These are phyloP conservation scores for Sminthurinus signatus DNA, from an alignment of 1,140 invertebrate species.

Conservation along the genomic window DNA sequence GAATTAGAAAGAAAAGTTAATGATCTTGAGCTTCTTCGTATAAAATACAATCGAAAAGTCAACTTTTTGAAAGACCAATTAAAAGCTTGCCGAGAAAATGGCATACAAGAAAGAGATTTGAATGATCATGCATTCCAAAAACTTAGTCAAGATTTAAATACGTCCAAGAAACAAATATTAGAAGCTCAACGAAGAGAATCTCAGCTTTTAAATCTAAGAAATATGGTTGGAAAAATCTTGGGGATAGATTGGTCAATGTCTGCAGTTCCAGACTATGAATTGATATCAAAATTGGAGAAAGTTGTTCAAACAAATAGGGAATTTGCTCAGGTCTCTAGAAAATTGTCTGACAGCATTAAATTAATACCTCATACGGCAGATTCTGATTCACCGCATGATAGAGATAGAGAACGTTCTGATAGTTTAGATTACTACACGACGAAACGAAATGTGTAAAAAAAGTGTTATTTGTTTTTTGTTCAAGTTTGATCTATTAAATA, in stretches of 20 bases:
- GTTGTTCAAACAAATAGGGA: constrained; percentile 67
- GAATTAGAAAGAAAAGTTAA: constrained; percentile 68
- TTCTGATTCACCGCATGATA: constrained; percentile 2
- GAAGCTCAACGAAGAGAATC: constrained; percentile 65
- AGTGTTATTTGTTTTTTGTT: no score
- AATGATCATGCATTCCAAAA: constrained; percentile 60
- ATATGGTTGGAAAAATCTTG: constrained; percentile 59
- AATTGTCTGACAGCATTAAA: constrained; percentile 40
- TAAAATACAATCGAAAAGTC: constrained; percentile 63
- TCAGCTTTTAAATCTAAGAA: constrained; percentile 62
- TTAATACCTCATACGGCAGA: constrained; percentile 27
- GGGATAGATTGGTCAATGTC: constrained; percentile 51
- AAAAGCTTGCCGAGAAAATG: constrained; percentile 33
- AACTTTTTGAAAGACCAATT: constrained; percentile 61
- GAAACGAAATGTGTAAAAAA: constrained; percentile 18
- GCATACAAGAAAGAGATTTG: constrained; percentile 53
- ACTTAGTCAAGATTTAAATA: constrained; percentile 62
- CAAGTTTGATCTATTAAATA: no score
- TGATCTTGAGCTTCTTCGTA: constrained; percentile 63
- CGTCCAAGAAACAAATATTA: constrained; percentile 61
- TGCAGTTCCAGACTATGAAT: constrained; percentile 66
- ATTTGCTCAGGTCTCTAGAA: constrained; percentile 63
- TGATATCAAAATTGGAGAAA: constrained; percentile 66
- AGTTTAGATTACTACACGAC: constrained; percentile 15
- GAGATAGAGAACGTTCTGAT: constrained; percentile 3